Conservation (phyloP, 2,113 vertebrate genomes). For the Serilophus lunatus region DNA sequence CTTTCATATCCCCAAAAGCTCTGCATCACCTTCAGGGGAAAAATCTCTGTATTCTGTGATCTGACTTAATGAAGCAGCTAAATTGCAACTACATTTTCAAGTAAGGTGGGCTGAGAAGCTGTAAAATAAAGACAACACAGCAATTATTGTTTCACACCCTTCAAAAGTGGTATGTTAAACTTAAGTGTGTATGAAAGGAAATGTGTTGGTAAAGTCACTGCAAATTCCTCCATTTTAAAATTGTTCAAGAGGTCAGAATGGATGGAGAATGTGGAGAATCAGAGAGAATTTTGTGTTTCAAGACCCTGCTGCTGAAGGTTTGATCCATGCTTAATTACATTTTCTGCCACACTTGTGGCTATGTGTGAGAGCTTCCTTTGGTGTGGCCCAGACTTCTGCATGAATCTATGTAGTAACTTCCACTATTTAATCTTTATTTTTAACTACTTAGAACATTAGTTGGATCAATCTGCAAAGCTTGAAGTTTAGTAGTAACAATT, state of each 20-base stretch:
- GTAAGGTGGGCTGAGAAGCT: neutral
- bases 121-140: neutral
- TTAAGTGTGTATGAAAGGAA: neutral
- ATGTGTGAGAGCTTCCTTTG: accelerated
- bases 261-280: neutral
- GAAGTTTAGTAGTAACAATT: neutral
- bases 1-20: neutral
- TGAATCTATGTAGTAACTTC: neutral
- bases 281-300: neutral
- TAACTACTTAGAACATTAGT: neutral
- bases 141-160: neutral
- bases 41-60: neutral
- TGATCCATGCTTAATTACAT: neutral
- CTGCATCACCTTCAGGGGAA: neutral
- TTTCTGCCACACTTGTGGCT: neutral
- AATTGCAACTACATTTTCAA: neutral
- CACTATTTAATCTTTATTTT: neutral
- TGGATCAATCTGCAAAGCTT: neutral
- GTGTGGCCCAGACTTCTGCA: neutral
- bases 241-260: neutral
- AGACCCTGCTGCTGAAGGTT: neutral
- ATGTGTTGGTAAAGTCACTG: neutral
- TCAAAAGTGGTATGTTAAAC: neutral
- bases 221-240: neutral
- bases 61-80: neutral